Evolutionary conservation across 2,888 invertebrate genomes (phyloP), one percentile per base, ranked within the genome.

Genomic region (Morpho helenor): DNA sequence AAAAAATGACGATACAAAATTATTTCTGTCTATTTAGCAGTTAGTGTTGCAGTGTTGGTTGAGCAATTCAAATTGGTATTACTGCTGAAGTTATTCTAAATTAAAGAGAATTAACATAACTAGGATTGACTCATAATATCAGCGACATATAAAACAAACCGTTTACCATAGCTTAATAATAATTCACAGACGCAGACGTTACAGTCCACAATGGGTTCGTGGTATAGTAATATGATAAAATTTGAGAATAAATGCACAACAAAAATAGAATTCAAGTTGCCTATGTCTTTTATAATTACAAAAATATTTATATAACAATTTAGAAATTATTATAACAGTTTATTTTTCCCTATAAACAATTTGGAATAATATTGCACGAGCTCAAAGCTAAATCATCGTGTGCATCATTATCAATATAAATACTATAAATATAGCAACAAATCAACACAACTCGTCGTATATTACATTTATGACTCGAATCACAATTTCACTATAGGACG

Each of bases 331-430:
- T 75, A 83, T 80, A 87, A 87, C 83, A 85, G 74, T 82, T 16
- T 16, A 16, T 16, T 82, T 76, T 74, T 54, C 72, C 9, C 76
- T 80, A 84, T 79, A 85, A 85, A 87, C 78, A 88, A 87, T 88
- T 88, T 89, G 88, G 88, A 88, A 87, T 87, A 85, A 80, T 86
- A 86, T 87, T 86, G 87, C 89, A 89, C 89, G 80, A 88, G 87
- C 85, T 87, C 81, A 79, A 82, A 85, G 87, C 84, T 84, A 87
- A 86, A 83, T 79, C 69, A 82, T 71, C 64, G 78, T 80, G 87
- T 88, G 89, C 87, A 84, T 77, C 56, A 61, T 77, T 73, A 56
- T 61, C 56, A 52, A 59, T 72, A 76, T 78, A 82, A 81, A 82
- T 79, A 82, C 77, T 82, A 83, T 78, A 82, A 78, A 86, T 82